Evolutionary conservation across 2,797 vertebrate genomes (phyloP).

Genomic region (Podarcis siculus): DNA sequence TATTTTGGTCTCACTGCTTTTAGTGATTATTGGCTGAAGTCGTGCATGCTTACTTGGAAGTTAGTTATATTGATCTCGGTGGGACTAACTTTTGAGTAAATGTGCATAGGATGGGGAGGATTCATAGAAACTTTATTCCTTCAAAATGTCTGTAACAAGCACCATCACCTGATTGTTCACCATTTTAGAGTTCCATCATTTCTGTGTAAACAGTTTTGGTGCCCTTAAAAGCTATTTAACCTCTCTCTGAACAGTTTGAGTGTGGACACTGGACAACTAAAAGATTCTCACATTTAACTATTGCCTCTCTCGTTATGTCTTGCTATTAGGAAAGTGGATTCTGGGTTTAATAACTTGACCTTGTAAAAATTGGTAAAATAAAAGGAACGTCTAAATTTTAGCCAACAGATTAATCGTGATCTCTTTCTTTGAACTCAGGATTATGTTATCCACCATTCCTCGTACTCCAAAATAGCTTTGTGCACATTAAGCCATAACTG

Average conservation of each 20-base stretch:
- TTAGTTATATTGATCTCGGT: not conserved
- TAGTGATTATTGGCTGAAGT: not conserved
- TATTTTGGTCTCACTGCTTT: conserved; percentile 17
- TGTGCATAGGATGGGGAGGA: not conserved
- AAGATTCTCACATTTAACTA: not conserved
- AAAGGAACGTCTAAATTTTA: not conserved
- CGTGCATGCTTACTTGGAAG: not conserved
- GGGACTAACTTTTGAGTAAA: not conserved
- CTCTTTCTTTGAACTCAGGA: not conserved
- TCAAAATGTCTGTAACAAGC: not conserved
- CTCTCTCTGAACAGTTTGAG: not conserved
- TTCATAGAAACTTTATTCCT: not conserved
- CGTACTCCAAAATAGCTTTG: not conserved
- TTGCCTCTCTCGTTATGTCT: not conserved
- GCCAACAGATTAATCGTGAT: not conserved
- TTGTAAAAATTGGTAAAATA: not conserved
- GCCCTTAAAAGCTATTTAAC: not conserved
- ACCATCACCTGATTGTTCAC: not conserved
- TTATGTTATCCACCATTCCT: not conserved
- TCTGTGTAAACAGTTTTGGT: not conserved
- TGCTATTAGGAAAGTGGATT: not conserved
- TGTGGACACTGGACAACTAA: not conserved
- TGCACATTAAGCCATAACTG: not conserved
- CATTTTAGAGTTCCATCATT: not conserved
- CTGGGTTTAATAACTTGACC: not conserved